phyloP scores from a whole-genome alignment of 2,888 invertebrate genomes.

The Odontocerum albicorne region DNA sequence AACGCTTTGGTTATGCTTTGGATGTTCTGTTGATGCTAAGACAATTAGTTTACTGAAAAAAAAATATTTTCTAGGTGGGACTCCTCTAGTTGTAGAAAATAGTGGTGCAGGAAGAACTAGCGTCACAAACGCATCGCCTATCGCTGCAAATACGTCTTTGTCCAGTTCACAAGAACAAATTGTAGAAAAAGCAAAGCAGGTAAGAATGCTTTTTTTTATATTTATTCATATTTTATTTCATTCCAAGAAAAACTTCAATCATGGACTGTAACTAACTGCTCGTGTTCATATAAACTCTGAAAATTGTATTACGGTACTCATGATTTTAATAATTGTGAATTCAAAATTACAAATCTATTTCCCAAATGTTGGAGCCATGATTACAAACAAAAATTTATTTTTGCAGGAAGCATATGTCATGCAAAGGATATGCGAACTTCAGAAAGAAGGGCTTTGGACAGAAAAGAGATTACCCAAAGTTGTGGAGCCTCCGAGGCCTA shows the following conservation, averaged over 20 bases:
- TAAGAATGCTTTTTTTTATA: conserved; percentile 37
- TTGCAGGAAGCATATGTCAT: conserved; percentile 88
- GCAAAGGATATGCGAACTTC: conserved; percentile 87
- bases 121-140: conserved; percentile 34
- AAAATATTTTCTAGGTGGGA: no score
- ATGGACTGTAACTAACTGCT: no score
- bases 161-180: conserved; percentile 68
- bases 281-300: no score
- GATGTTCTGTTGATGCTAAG: conserved; percentile 10
- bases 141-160: conserved; percentile 38
- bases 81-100: conserved; percentile 48
- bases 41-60: not conserved
- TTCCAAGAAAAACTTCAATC: no score
- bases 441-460: conserved; percentile 94
- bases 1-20: conserved; percentile 21
- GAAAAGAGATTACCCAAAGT: conserved; percentile 89
- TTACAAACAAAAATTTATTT: no score
- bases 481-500: conserved; percentile 84
- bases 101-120: conserved; percentile 41
- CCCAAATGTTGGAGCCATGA: no score
- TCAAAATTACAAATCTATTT: no score
- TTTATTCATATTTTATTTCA: not conserved
- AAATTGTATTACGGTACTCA: no score
- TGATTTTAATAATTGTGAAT: no score
- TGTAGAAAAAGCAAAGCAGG: conserved; percentile 83